Conservation (phyloP, 2,797 vertebrate species). For the Cheirogaleus major region DNA sequence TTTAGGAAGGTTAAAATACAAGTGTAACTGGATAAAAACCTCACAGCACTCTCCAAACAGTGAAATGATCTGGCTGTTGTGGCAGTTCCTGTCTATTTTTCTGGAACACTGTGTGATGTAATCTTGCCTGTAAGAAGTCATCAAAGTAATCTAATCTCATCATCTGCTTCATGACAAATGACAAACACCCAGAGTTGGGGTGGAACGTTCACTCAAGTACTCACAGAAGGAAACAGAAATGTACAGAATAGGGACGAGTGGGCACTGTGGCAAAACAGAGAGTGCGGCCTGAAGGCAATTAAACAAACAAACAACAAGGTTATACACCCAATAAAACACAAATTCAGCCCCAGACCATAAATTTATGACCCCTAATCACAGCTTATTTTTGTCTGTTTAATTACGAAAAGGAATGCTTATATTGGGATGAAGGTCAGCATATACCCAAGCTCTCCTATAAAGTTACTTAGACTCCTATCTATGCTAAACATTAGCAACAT, state of each 20-base stretch:
- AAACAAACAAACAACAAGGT: not conserved
- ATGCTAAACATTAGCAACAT: not conserved
- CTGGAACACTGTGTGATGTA: not conserved
- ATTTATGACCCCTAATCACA: not conserved
- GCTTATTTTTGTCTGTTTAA: not conserved
- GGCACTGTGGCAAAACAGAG: not conserved
- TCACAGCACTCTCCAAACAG: not conserved
- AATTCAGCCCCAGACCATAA: not conserved
- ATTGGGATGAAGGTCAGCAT: not conserved
- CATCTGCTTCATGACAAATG: not conserved
- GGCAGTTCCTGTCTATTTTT: not conserved
- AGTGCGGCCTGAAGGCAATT: not conserved
- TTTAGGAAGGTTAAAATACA: constrained; percentile 24
- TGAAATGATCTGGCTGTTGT: not conserved
- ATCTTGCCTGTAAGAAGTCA: not conserved
- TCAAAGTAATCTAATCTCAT: not conserved
- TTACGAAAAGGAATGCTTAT: not conserved
- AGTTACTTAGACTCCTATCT: not conserved
- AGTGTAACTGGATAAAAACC: not conserved
- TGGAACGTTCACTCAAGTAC: not conserved
- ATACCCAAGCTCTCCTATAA: not conserved
- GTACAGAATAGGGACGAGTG: not conserved
- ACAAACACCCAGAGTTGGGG: not conserved
- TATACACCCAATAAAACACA: not conserved
- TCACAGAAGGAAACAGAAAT: not conserved